A percentile compares a stretch with the other conserved stretches of the same genome.
Evolutionary conservation across 64 coral and sea anemone genomes (phyloP).

Genomic region (Exaiptasia diaphana): DNA sequence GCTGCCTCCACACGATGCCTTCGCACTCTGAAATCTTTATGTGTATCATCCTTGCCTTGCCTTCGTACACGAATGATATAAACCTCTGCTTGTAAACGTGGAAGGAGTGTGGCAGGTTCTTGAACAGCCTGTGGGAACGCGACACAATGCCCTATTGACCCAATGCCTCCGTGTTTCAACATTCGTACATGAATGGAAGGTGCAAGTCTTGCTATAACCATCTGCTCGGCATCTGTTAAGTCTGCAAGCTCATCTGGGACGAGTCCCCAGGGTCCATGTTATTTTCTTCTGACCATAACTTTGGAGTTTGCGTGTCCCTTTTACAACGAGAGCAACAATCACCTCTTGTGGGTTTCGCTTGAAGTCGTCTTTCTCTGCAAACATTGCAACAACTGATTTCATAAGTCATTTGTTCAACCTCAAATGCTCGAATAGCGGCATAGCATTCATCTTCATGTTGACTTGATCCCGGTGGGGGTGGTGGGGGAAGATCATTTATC

Average conservation of each 20-base stretch:
- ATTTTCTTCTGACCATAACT: conserved; percentile 6
- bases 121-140: conserved; percentile 30
- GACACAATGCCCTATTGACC: conserved; percentile 16
- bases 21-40: conserved; percentile 43
- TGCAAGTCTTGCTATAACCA: conserved; percentile 29
- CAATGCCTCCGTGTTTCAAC: conserved; percentile 37
- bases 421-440: conserved; percentile 38
- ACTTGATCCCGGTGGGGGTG: conserved; percentile 18
- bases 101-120: conserved; percentile 1
- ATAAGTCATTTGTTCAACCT: conserved; percentile 23
- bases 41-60: conserved; percentile 14
- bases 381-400: background rate
- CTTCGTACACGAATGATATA: conserved; percentile 11
- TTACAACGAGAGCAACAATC: conserved; percentile 14
- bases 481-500: conserved; percentile 21
- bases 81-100: background rate
- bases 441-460: conserved; percentile 3
- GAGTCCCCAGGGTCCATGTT: conserved; percentile 33
- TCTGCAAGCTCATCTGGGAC: background rate
- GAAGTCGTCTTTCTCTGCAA: background rate
- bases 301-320: conserved; percentile 35
- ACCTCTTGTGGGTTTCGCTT: background rate
- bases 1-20: conserved; percentile 22
- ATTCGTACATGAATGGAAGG: conserved; percentile 1
- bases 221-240: conserved; percentile 37